Conservation (phyloP, 2,888 invertebrate species). For the Eupithecia dodoneata region DNA sequence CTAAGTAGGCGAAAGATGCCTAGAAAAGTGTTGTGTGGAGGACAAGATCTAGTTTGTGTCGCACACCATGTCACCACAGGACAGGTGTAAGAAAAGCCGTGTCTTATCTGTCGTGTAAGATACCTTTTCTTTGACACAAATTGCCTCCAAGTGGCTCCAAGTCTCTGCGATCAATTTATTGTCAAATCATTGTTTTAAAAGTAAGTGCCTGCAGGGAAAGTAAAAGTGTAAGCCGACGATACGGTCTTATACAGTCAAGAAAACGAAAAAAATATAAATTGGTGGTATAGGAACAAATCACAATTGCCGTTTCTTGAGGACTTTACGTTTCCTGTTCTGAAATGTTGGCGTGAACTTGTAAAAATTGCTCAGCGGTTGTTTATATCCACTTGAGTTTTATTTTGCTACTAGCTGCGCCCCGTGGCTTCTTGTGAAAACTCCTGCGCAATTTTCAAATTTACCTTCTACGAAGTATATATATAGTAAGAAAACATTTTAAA, state of each 20-base stretch:
- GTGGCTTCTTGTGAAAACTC: too few relatives aligned
- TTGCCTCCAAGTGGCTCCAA: conserved; percentile 24
- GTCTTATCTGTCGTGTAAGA: neutral
- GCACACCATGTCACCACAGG: too few relatives aligned
- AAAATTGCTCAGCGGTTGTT: neutral
- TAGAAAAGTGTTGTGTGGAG: too few relatives aligned
- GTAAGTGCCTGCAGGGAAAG: conserved; percentile 57
- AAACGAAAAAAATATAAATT: neutral
- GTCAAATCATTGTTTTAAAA: conserved; percentile 68
- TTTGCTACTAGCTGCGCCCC: too few relatives aligned
- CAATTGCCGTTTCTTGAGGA: neutral
- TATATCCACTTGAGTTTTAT: too few relatives aligned
- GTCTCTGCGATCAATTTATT: conserved; percentile 46
- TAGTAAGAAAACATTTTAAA: too few relatives aligned
- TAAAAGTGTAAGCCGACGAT: conserved; percentile 62
- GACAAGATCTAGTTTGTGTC: neutral
- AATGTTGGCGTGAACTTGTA: neutral
- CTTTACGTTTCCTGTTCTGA: neutral
- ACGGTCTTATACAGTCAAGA: neutral
- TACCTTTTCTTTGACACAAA: conserved; percentile 13
- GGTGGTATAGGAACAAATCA: neutral
- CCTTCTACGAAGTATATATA: too few relatives aligned
- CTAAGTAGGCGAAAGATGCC: too few relatives aligned
- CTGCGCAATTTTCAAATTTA: too few relatives aligned
- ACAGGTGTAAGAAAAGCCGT: neutral